Evolutionary conservation across 2,797 vertebrate species (phyloP).

Genomic region (Chelon labrosus): DNA sequence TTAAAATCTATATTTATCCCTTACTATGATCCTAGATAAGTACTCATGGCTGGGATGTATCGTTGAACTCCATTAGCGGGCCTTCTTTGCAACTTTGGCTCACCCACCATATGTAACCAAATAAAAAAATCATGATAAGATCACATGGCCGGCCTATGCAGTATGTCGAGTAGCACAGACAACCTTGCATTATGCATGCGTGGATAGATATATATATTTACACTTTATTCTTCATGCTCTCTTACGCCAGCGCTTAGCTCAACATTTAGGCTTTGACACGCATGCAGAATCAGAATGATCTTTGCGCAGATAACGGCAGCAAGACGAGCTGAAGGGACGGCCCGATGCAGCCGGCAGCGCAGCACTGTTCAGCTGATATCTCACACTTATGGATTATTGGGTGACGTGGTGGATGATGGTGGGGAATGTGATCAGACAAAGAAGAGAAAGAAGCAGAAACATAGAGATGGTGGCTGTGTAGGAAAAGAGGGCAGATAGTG

Average conservation of each 20-base stretch:
- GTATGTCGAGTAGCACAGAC: background rate
- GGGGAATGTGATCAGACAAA: constrained; percentile 23
- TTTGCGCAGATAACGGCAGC: constrained; percentile 27
- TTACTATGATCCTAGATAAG: too few species aligned
- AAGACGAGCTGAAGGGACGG: constrained; percentile 41
- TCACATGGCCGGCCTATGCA: constrained; percentile 16
- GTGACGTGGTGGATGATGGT: constrained; percentile 22
- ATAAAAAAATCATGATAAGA: constrained; percentile 39
- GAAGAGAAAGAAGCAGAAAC: background rate
- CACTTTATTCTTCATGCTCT: background rate
- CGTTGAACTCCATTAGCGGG: background rate
- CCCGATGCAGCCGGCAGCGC: constrained; percentile 14
- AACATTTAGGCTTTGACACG: constrained; percentile 25
- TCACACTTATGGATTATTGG: constrained; percentile 41
- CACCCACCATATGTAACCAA: background rate
- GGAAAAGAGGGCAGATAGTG: background rate
- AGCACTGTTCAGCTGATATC: constrained; percentile 42
- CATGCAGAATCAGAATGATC: constrained; percentile 22
- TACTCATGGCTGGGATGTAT: background rate
- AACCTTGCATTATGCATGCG: constrained; percentile 38
- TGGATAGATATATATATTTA: constrained; percentile 29
- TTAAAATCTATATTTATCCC: background rate
- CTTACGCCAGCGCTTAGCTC: constrained; percentile 16
- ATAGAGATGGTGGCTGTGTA: background rate
- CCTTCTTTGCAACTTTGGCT: background rate